Conservation (phyloP, 2,888 invertebrate genomes). For the Cabera pusaria region DNA sequence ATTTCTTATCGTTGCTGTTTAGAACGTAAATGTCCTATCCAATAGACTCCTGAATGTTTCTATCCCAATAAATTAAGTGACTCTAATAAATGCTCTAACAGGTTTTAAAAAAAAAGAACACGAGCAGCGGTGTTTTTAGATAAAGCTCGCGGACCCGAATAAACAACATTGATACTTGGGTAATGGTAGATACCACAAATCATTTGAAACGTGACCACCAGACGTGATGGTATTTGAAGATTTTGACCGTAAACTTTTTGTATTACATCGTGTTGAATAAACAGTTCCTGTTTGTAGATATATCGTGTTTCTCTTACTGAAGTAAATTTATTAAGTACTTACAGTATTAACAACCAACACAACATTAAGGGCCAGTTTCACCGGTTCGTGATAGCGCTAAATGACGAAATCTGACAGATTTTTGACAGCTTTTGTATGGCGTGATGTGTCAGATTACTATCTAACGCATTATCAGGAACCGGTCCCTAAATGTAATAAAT, state of each 20-base stretch:
- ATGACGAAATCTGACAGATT: no score
- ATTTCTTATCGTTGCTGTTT: no score
- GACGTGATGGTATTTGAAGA: conserved; percentile 45
- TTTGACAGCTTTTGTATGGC: no score
- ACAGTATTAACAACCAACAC: no score
- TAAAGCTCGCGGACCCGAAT: conserved; percentile 28
- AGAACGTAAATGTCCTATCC: not conserved
- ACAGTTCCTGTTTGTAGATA: conserved; percentile 11
- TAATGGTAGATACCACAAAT: conserved; percentile 39
- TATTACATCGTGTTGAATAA: conserved; percentile 16
- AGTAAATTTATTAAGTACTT: no score
- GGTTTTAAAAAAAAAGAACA: conserved; percentile 27
- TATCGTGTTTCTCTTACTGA: conserved; percentile 9
- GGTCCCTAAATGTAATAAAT: no score
- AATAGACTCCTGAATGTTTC: not conserved
- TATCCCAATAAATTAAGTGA: conserved; percentile 4
- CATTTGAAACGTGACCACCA: conserved; percentile 43
- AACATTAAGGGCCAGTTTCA: no score
- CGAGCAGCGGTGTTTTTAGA: conserved; percentile 25
- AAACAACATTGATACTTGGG: conserved; percentile 33
- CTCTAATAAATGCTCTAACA: conserved; percentile 18
- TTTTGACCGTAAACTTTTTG: conserved; percentile 29
- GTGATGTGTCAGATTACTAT: no score
- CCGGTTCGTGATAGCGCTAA: no score
- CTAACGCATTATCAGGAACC: no score